A percentile compares a stretch with the other conserved stretches of the same genome.
phyloP scores from a whole-genome alignment of 1,140 invertebrate species.

The Zelostemma sp. region DNA sequence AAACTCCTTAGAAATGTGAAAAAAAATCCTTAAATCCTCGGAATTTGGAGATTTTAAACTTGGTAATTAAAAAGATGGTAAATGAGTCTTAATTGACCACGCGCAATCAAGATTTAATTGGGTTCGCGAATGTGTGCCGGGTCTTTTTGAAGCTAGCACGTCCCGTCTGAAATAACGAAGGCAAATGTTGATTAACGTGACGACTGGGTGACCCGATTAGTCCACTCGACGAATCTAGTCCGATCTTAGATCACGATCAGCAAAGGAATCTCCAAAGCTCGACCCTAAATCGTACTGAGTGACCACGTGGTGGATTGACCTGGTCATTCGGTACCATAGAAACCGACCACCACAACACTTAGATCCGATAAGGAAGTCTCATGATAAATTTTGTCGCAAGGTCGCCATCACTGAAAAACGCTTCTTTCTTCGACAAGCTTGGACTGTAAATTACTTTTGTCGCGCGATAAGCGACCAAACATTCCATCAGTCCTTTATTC shows the following conservation, averaged over 20 bases:
- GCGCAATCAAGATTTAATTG: not conserved
- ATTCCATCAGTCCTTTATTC: no score
- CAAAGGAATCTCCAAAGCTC: slow-evolving; percentile 35
- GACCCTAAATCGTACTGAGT: slow-evolving; percentile 33
- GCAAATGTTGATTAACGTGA: slow-evolving; percentile 49
- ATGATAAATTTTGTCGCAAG: slow-evolving; percentile 56
- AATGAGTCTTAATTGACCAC: no score
- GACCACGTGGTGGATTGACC: slow-evolving; percentile 69
- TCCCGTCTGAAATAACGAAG: slow-evolving; percentile 30
- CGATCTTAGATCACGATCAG: slow-evolving; percentile 44
- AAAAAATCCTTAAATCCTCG: no score
- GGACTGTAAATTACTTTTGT: no score
- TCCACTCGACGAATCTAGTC: slow-evolving; percentile 32
- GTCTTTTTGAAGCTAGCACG: slow-evolving; percentile 16
- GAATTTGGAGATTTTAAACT: no score
- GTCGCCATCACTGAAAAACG: slow-evolving; percentile 41
- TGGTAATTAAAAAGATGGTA: no score
- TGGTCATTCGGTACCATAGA: slow-evolving; percentile 67
- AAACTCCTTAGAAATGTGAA: no score
- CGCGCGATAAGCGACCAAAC: no score
- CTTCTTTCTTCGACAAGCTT: not conserved
- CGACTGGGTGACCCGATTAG: slow-evolving; percentile 39
- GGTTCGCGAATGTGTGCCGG: not conserved
- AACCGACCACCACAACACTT: slow-evolving; percentile 62
- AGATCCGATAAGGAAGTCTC: slow-evolving; percentile 43